Conservation (phyloP, 2,113 vertebrate species). For the Anas platyrhynchos region DNA sequence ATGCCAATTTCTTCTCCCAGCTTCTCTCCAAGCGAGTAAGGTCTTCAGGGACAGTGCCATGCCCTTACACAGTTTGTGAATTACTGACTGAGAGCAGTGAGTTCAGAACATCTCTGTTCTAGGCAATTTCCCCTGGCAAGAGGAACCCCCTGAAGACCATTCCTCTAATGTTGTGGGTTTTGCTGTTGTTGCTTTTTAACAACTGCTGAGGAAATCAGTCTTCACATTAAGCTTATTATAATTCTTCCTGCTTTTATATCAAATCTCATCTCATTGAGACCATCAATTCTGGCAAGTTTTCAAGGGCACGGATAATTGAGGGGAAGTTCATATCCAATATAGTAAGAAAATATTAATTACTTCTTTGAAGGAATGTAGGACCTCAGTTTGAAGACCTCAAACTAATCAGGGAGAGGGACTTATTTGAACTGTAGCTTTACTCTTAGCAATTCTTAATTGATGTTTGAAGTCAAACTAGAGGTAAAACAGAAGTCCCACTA, state of each 20-base stretch:
- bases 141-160: not conserved
- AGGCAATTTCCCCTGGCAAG: not conserved
- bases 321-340: not conserved
- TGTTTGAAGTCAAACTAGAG: not conserved
- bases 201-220: not conserved
- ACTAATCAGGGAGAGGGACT: not conserved
- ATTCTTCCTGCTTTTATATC: not conserved
- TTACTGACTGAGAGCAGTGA: not conserved
- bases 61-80: not conserved
- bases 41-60: not conserved
- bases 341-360: not conserved
- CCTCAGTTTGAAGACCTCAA: not conserved
- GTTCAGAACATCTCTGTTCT: not conserved
- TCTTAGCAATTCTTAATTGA: not conserved
- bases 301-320: not conserved
- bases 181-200: not conserved
- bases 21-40: not conserved
- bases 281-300: not conserved
- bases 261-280: not conserved
- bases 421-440: not conserved
- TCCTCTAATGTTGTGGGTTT: not conserved
- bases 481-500: not conserved
- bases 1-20: not conserved
- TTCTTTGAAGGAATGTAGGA: not conserved
- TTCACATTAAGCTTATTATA: not conserved